Evolutionary conservation across 2,113 vertebrate species (phyloP), one percentile per base, ranked within the genome.

Genomic region (Odontophorus gujanensis): DNA sequence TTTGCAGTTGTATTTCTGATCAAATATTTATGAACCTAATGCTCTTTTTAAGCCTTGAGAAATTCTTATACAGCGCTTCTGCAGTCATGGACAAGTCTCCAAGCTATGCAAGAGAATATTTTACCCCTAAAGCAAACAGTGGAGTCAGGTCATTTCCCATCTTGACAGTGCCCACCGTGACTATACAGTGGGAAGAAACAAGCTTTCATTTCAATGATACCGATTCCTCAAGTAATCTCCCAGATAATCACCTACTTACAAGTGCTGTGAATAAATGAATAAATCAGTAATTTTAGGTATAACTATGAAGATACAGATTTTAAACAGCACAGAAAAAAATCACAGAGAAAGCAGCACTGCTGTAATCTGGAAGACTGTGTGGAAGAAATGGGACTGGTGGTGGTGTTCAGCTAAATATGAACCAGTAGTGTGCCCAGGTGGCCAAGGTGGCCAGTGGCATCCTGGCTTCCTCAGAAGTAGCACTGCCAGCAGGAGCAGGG

Each of bases 1-100:
- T 89, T 17, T 85, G 74, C 67, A 89, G 74, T 38, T 95, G 61
- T 63, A 85, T 47, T 89, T 91, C 57, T 67, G 47, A 67, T 82
- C 48, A 73, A 85, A 28, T 66, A 85, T 91, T 95, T 77, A 83
- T 50, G 45, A 91, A 82, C 8, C 5, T 6, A 91, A 79, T 18
- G n/a, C 24, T 82, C 6, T 2, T 16, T 45, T 11, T 22, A 34
- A 90, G 45, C 50, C 65, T 80, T 62, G 45, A 85, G 76, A 93
- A 90, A 88, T 59, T 82, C 22, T 11, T 43, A 25, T 78, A 63
- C 74, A 47, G 20, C 51, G 5, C 59, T 93, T 78, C 47, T 76
- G 73, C 83, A 93, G 57, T 48, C 0, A 4, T 9, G 51, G 43
- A 83, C 51, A 75, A 88, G 69, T 20, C 85, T 58, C 59, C 30